Evolutionary conservation across 2,888 invertebrate genomes (phyloP).

Genomic region (Amblyteles armatorius): DNA sequence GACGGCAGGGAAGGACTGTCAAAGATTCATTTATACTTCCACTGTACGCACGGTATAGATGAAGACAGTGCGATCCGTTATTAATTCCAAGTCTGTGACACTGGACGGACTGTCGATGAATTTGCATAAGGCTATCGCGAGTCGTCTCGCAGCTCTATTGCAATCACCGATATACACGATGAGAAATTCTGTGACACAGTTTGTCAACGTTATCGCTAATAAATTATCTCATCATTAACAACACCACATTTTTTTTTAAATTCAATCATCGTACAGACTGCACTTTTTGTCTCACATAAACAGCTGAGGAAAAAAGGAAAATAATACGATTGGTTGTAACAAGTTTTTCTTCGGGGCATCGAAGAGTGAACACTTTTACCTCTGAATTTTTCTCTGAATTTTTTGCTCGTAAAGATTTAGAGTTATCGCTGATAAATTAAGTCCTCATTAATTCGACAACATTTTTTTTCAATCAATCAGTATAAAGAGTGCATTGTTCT

Average conservation of each 20-base stretch:
- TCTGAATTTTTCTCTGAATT: no score
- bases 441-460: no score
- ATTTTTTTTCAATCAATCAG: no score
- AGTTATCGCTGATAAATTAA: no score
- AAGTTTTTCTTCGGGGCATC: not conserved
- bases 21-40: not conserved
- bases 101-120: constrained; percentile 3
- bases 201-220: not conserved
- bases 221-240: not conserved
- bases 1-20: not conserved
- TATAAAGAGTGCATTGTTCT: no score
- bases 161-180: constrained; percentile 4
- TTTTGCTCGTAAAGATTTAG: no score
- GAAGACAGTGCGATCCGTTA: not conserved
- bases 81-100: constrained; percentile 4
- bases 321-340: not conserved
- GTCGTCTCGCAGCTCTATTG: not conserved
- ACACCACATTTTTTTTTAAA: not conserved
- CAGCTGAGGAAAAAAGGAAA: not conserved
- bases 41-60: not conserved
- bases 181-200: constrained; percentile 18
- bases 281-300: not conserved
- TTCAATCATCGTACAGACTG: no score
- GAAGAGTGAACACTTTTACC: no score
- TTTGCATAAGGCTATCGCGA: constrained; percentile 14